Evolutionary conservation across 2,888 invertebrate genomes (phyloP).

Genomic region (Coremacera marginata): DNA sequence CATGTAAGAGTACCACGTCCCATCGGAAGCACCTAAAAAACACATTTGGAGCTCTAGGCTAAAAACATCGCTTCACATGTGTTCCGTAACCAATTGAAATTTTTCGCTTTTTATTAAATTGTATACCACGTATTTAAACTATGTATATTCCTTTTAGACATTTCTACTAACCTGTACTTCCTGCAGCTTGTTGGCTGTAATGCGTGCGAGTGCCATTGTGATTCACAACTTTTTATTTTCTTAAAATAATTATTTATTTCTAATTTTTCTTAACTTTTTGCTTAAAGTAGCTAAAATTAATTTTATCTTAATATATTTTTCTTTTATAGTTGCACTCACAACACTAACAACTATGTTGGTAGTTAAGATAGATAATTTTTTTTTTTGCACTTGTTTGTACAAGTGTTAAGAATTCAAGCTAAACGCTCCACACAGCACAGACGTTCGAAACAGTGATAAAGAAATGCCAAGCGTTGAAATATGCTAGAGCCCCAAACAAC

Average conservation of each 20-base stretch:
- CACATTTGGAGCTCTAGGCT: background rate
- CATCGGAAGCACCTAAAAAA: background rate
- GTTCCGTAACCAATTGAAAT: background rate
- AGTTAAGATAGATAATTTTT: conserved; percentile 3
- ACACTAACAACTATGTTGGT: conserved; percentile 28
- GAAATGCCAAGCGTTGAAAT: background rate
- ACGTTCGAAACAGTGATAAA: conserved; percentile 30
- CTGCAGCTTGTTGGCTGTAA: conserved; percentile 74
- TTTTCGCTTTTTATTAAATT: background rate
- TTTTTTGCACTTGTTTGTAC: conserved; percentile 20
- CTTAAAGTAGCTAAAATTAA: background rate
- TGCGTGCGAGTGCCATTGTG: conserved; percentile 77
- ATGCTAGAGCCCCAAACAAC: background rate
- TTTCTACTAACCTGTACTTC: conserved; percentile 74
- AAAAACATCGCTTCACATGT: background rate
- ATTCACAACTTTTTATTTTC: conserved; percentile 36
- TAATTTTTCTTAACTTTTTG: no score
- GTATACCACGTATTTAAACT: no score
- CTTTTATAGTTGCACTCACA: conserved; percentile 38
- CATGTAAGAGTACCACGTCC: background rate
- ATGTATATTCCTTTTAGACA: background rate
- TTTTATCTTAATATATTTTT: conserved; percentile 18
- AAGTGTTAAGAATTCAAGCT: background rate
- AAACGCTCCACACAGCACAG: conserved; percentile 31
- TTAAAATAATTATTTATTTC: background rate